Evolutionary conservation across 1,140 invertebrate genomes (phyloP).

Genomic region (Drosophila serrata): DNA sequence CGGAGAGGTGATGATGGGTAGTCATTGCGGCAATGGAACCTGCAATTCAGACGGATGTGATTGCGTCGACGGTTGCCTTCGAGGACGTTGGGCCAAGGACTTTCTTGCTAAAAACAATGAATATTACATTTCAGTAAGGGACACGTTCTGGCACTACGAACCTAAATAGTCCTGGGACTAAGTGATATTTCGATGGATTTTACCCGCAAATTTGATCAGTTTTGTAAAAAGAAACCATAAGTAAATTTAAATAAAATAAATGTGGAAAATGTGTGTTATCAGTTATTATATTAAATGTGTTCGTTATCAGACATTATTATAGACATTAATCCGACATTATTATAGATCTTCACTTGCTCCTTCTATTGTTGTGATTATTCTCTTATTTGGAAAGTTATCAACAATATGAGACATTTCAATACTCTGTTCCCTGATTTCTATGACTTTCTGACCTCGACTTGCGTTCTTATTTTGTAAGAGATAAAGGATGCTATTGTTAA

Average conservation of each 20-base stretch:
- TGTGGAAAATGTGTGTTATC: neutral
- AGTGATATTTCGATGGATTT: neutral
- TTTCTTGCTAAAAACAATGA: neutral
- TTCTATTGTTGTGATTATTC: too few relatives aligned
- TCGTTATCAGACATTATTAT: too few relatives aligned
- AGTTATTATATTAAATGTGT: too few relatives aligned
- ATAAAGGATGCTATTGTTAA: too few relatives aligned
- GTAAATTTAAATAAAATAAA: neutral
- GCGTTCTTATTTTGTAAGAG: too few relatives aligned
- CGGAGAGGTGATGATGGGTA: conserved; percentile 20
- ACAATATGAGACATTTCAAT: too few relatives aligned
- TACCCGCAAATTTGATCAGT: neutral
- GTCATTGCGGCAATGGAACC: conserved; percentile 7
- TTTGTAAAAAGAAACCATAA: too few relatives aligned
- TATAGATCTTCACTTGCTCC: too few relatives aligned
- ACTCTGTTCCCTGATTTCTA: too few relatives aligned
- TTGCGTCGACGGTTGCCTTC: conserved; percentile 13
- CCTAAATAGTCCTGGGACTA: neutral
- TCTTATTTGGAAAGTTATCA: too few relatives aligned
- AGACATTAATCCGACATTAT: too few relatives aligned
- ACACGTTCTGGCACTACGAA: conserved; percentile 1
- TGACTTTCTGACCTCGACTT: too few relatives aligned
- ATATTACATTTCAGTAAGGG: neutral
- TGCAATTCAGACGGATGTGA: conserved; percentile 17
- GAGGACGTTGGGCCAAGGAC: neutral